These are phyloP conservation scores for Edolisoma coerulescens DNA, from an alignment of 2,113 vertebrate genomes.

Conservation along the genomic window DNA sequence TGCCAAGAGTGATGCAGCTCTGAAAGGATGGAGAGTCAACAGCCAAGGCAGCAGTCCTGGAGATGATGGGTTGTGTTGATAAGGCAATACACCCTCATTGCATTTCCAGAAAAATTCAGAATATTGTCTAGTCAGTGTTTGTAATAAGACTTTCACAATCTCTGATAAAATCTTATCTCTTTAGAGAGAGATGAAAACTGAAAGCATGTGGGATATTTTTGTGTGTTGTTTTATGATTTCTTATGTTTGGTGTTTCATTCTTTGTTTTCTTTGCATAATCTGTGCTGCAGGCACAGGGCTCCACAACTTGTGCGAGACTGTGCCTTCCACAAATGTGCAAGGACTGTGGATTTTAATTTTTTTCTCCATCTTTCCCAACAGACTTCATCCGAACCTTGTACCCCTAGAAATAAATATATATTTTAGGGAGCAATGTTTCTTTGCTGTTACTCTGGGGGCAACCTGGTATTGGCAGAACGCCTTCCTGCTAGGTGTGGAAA, in stretches of 20 bases:
- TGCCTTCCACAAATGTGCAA: not conserved
- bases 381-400: not conserved
- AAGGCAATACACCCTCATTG: not conserved
- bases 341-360: not conserved
- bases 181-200: not conserved
- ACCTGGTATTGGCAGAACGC: not conserved
- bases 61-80: not conserved
- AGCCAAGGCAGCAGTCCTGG: not conserved
- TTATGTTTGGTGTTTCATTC: not conserved
- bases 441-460: not conserved
- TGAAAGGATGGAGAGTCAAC: not conserved
- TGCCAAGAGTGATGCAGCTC: not conserved
- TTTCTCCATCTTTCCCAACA: not conserved
- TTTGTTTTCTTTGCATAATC: not conserved
- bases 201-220: not conserved
- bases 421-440: not conserved
- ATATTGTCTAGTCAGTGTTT: not conserved
- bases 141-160: not conserved
- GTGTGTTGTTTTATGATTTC: not conserved
- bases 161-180: not conserved
- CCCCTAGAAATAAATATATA: not conserved
- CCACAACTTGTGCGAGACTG: not conserved
- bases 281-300: not conserved
- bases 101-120: not conserved
- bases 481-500: not conserved